A percentile compares a stretch with the other conserved stretches of the same genome.
phyloP scores from a whole-genome alignment of 2,113 vertebrate species.

The Sylvicapra grimmia region DNA sequence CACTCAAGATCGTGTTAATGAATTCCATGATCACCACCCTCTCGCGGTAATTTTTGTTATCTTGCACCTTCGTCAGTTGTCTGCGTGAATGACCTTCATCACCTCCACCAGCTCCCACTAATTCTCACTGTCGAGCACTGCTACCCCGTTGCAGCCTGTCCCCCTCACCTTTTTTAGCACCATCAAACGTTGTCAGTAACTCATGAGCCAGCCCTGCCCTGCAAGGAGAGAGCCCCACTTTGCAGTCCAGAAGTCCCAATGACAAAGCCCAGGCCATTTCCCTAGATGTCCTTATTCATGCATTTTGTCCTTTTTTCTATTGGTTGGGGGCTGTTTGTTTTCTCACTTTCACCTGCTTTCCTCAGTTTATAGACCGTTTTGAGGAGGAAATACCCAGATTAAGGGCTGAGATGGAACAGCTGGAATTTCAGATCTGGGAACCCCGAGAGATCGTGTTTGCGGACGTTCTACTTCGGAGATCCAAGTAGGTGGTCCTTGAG shows the following conservation, averaged over 20 bases:
- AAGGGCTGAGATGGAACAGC: background rate
- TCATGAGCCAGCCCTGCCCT: background rate
- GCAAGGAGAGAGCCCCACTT: background rate
- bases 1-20: background rate
- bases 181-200: background rate
- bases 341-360: background rate
- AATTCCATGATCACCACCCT: background rate
- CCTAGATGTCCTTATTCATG: background rate
- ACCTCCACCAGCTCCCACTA: background rate
- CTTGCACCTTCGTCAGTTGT: background rate
- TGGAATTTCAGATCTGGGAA: background rate
- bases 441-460: conserved; percentile 61
- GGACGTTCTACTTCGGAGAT: conserved; percentile 58
- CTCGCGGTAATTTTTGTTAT: background rate
- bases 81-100: background rate
- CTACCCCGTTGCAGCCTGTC: background rate
- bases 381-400: conserved; percentile 33
- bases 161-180: too few species aligned
- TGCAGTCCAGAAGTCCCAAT: background rate
- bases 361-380: conserved; percentile 45
- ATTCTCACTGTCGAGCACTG: background rate
- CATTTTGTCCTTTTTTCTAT: background rate
- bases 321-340: background rate
- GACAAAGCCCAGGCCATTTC: background rate
- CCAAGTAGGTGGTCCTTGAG: conserved; percentile 62